phyloP scores from a whole-genome alignment of 1,140 invertebrate species.

The Musca domestica region DNA sequence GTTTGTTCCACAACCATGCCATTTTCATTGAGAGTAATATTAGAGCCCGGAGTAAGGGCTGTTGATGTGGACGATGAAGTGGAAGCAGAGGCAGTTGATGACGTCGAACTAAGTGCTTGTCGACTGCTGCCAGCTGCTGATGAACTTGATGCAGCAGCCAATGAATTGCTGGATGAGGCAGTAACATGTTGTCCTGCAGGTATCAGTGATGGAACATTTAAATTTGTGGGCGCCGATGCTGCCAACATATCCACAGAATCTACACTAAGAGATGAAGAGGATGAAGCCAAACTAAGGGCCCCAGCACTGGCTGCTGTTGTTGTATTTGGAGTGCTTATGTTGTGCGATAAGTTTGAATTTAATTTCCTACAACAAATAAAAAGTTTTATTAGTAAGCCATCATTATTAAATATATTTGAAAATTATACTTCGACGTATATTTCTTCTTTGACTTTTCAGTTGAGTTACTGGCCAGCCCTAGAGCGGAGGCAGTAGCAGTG shows the following conservation, averaged over 20 bases:
- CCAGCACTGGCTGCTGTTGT: slow-evolving; percentile 26
- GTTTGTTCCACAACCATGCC: slow-evolving; percentile 56
- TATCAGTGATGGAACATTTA: slow-evolving; percentile 3
- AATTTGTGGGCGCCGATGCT: neutral
- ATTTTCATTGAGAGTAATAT: slow-evolving; percentile 40
- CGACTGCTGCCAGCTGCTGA: neutral
- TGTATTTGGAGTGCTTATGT: neutral
- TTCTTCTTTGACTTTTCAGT: slow-evolving; percentile 47
- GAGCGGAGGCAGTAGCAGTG: slow-evolving; percentile 24
- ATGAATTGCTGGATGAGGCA: slow-evolving; percentile 5
- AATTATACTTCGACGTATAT: slow-evolving; percentile 24
- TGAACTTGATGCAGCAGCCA: slow-evolving; percentile 9
- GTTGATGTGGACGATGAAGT: slow-evolving; percentile 16
- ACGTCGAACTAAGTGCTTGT: slow-evolving; percentile 43
- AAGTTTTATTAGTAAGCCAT: neutral
- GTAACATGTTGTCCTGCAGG: slow-evolving; percentile 7
- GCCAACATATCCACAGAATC: slow-evolving; percentile 41
- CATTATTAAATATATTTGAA: neutral
- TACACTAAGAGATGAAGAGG: slow-evolving; percentile 37
- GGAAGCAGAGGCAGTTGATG: neutral
- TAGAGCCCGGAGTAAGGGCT: slow-evolving; percentile 31
- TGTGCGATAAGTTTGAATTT: slow-evolving; percentile 23
- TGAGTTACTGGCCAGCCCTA: neutral
- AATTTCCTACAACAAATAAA: slow-evolving; percentile 35
- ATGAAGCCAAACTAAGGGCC: slow-evolving; percentile 35